Conservation (phyloP, 2,113 vertebrate genomes). For the Benitochromis conjunctus region DNA sequence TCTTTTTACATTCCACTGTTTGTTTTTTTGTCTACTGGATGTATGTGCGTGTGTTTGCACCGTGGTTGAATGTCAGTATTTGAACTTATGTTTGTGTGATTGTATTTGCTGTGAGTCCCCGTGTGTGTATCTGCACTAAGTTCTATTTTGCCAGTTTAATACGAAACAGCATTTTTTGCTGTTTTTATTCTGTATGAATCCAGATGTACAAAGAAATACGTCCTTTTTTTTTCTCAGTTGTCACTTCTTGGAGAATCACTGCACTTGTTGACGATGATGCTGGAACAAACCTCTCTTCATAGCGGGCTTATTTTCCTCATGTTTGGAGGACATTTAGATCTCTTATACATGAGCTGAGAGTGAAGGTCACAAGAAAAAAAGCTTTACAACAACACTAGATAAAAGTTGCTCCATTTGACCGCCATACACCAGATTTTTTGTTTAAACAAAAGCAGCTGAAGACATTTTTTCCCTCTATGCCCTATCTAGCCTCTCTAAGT, state of each 20-base stretch:
- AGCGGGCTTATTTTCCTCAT: slow-evolving; percentile 45
- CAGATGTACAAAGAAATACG: slow-evolving; percentile 49
- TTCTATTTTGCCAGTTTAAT: slow-evolving; percentile 59
- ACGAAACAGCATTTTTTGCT: slow-evolving; percentile 51
- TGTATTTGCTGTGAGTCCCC: slow-evolving; percentile 44
- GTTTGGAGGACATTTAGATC: background rate
- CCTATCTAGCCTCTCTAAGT: slow-evolving; percentile 1
- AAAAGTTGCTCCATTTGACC: background rate
- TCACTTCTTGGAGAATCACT: slow-evolving; percentile 38
- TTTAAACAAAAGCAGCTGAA: slow-evolving; percentile 25
- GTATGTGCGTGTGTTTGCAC: slow-evolving; percentile 30
- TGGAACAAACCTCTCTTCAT: slow-evolving; percentile 61
- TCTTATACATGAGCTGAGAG: background rate
- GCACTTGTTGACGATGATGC: slow-evolving; percentile 50
- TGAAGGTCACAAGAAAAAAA: slow-evolving; percentile 14
- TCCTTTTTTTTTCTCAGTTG: slow-evolving; percentile 3
- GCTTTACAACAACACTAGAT: slow-evolving; percentile 2
- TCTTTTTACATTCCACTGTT: slow-evolving; percentile 56
- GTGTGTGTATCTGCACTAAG: slow-evolving; percentile 54
- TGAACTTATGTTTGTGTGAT: slow-evolving; percentile 43
- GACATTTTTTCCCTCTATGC: slow-evolving; percentile 1
- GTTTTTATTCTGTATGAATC: slow-evolving; percentile 62
- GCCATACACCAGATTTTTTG: background rate
- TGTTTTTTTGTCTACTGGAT: slow-evolving; percentile 29
- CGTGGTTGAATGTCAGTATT: slow-evolving; percentile 42